Percentiles rank a stretch among this genome's conserved stretches.
These are phyloP conservation scores for Sandelia bainsii DNA, from an alignment of 2,797 vertebrate genomes.

Conservation along the genomic window DNA sequence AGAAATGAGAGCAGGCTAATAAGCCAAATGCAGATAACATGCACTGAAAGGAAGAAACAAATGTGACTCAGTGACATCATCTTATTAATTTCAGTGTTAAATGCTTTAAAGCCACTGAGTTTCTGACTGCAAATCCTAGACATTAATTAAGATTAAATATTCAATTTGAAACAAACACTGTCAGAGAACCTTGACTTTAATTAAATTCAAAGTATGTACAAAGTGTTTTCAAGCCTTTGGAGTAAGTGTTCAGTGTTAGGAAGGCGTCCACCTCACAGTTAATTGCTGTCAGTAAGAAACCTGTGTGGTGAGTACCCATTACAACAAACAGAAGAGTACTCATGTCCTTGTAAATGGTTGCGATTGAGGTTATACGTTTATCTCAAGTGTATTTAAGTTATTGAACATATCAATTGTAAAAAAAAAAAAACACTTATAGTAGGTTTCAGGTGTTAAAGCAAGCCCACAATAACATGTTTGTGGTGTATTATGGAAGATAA, in stretches of 20 bases:
- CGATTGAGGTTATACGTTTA: constrained; percentile 56
- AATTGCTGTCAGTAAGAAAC: constrained; percentile 50
- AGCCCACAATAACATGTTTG: constrained; percentile 23
- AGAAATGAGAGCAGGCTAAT: constrained; percentile 23
- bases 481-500: constrained; percentile 13
- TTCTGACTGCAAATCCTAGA: constrained; percentile 74
- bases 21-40: constrained; percentile 54
- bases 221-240: constrained; percentile 45
- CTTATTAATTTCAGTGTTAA: neutral
- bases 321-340: constrained; percentile 38
- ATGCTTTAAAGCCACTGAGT: constrained; percentile 73
- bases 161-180: constrained; percentile 61
- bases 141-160: constrained; percentile 80
- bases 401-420: constrained; percentile 35
- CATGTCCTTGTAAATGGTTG: constrained; percentile 18
- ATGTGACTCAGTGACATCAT: constrained; percentile 62
- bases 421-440: constrained; percentile 24
- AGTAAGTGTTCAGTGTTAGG: constrained; percentile 42
- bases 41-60: constrained; percentile 52
- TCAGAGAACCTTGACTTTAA: constrained; percentile 54
- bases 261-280: constrained; percentile 42
- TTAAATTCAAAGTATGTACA: constrained; percentile 58
- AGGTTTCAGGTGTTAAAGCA: constrained; percentile 31
- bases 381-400: constrained; percentile 15
- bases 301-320: constrained; percentile 47